Base-by-base conservation (phyloP, 2,888 invertebrate species). In the Drosophila tanythrix region DNA sequence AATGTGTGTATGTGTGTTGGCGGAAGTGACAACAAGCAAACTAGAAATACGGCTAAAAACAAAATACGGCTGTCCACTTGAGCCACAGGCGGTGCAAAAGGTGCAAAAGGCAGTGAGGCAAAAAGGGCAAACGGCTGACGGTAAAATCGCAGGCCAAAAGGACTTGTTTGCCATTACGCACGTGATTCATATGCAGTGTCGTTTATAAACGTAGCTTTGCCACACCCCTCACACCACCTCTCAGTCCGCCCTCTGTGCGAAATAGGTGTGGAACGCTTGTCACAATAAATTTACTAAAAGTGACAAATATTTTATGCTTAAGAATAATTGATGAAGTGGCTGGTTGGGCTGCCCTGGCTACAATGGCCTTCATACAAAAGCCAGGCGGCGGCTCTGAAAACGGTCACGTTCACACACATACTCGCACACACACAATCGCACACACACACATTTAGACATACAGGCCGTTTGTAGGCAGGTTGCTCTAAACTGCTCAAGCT, bases 231-330 rank as follows among this genome's bases (percentile, higher is more conserved):
- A 1, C 7, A 13, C 1, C 29, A 15, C 21, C 10, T 11, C 5
- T 1, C n/a, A 27, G 7, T n/a, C 27, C 11, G 3, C 0, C 11
- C 27, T 13, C 40, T 33, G 61, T 65, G 64, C 61, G 74, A 43
- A 71, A 31, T 75, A 70, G 74, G 75, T 66, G 69, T 59, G 67
- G 75, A 59, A 63, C 61, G 69, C 82, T 82, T 91, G 90, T 90
- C 90, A 89, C 89, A 89, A 90, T 89, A 91, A 89, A 89, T 89
- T 89, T 85, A 90, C 72, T 85, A 90, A 91, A 91, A 90, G 88
- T 91, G 91, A 91, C 89, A 89, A 90, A 90, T 91, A 90, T 91
- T 91, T 90, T 81, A 89, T 89, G 85, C 89, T 89, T 89, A 91
- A 91, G 88, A 81, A 89, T 90, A 91, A 89, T 91, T 91, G 90